Conservation (phyloP, 2,797 vertebrate genomes). For the Menidia menidia region DNA sequence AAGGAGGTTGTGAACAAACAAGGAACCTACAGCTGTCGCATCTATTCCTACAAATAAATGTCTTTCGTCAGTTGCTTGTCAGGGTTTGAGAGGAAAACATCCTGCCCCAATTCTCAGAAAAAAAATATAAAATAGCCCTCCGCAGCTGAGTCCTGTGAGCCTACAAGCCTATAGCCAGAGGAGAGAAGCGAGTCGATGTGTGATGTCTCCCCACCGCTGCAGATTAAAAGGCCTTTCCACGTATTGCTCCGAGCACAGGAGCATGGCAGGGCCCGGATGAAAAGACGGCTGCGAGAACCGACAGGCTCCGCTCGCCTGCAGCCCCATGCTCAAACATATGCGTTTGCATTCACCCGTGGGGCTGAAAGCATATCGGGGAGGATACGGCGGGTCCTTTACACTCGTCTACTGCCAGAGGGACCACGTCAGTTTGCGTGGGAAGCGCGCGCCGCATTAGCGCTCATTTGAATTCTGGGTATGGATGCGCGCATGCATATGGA, state of each 20-base stretch:
- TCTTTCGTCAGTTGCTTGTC: not conserved
- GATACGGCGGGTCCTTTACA: conserved; percentile 32
- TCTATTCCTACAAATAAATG: conserved; percentile 1
- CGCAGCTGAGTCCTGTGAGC: conserved; percentile 31
- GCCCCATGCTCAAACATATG: conserved; percentile 29
- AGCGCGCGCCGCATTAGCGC: conserved; percentile 47
- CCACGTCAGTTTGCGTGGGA: conserved; percentile 42
- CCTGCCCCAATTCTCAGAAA: conserved; percentile 4
- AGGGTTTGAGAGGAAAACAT: conserved; percentile 1
- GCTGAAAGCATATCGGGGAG: conserved; percentile 26
- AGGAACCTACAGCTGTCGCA: not conserved
- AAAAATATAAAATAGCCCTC: conserved; percentile 9
- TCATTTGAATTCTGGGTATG: conserved; percentile 43
- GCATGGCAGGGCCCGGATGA: conserved; percentile 26
- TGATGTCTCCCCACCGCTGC: conserved; percentile 40
- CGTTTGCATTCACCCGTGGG: conserved; percentile 21
- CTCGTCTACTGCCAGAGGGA: conserved; percentile 65
- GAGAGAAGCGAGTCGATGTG: conserved; percentile 15
- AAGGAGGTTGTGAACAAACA: not conserved
- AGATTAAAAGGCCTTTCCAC: conserved; percentile 55
- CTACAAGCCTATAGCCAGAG: conserved; percentile 14
- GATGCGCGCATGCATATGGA: not conserved
- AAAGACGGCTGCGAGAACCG: conserved; percentile 22
- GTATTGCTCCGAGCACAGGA: conserved; percentile 32
- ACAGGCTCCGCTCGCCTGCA: conserved; percentile 6